These are phyloP conservation scores for Prionace glauca DNA, from an alignment of 2,797 vertebrate species.

Conservation along the genomic window DNA sequence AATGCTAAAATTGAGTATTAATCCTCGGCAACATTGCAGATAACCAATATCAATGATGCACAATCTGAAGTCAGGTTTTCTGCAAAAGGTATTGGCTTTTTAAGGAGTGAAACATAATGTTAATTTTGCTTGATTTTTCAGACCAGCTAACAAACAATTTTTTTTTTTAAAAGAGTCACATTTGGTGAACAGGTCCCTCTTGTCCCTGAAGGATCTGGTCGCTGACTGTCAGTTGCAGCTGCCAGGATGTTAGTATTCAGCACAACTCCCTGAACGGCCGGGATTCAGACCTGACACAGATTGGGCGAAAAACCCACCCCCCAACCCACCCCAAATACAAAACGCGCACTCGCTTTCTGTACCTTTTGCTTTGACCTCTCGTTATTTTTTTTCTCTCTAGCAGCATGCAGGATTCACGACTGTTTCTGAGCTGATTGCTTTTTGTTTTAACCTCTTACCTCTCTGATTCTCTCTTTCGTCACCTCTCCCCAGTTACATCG, in stretches of 20 bases:
- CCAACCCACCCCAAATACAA: too few species aligned
- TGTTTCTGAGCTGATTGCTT: background rate
- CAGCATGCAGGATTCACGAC: background rate
- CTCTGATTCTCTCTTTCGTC: too few species aligned
- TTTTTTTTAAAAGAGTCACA: background rate
- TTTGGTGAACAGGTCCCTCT: background rate
- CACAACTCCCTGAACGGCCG: background rate
- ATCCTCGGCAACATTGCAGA: conserved; percentile 72
- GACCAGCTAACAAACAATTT: conserved; percentile 1
- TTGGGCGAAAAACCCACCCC: too few species aligned
- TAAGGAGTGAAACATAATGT: background rate
- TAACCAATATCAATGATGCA: conserved; percentile 41
- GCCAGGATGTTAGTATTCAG: background rate
- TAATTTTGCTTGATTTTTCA: background rate
- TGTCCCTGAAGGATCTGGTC: background rate
- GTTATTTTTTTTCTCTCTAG: too few species aligned
- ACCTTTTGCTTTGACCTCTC: too few species aligned
- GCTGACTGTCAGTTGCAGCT: conserved; percentile 39
- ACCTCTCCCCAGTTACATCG: too few species aligned
- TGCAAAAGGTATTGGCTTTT: background rate
- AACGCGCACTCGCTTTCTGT: too few species aligned
- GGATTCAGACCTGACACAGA: background rate
- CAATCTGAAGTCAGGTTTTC: background rate
- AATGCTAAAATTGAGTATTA: conserved; percentile 73
- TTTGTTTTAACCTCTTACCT: too few species aligned